phyloP scores from a whole-genome alignment of 2,113 vertebrate genomes.

The Pachyramphus minor region DNA sequence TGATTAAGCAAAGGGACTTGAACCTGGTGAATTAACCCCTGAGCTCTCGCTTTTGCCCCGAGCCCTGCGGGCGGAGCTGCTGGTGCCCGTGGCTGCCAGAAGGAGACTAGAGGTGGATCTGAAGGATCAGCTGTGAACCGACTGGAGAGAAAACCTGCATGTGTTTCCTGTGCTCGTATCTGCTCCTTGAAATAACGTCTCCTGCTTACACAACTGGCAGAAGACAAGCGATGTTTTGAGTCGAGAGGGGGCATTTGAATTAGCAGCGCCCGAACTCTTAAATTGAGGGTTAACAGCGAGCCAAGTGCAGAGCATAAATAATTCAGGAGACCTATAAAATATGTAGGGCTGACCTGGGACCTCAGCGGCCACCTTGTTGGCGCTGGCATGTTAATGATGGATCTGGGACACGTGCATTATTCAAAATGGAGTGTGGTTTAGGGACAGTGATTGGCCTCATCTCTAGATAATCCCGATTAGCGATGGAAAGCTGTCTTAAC shows the following conservation, averaged over 20 bases:
- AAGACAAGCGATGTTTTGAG: neutral
- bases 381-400: neutral
- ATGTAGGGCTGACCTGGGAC: neutral
- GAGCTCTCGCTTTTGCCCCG: neutral
- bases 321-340: slow-evolving; percentile 34
- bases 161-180: neutral
- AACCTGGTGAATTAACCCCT: neutral
- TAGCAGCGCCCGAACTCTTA: neutral
- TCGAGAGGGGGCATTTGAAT: neutral
- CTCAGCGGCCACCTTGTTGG: neutral
- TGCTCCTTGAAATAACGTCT: neutral
- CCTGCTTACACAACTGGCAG: neutral
- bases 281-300: neutral
- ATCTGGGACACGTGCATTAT: slow-evolving; percentile 50
- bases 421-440: slow-evolving; percentile 40
- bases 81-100: neutral
- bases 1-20: neutral
- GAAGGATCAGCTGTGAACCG: neutral
- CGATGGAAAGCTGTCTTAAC: slow-evolving; percentile 29
- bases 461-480: slow-evolving; percentile 56
- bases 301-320: neutral
- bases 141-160: neutral
- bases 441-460: slow-evolving; percentile 54
- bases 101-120: neutral
- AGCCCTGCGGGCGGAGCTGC: neutral